phyloP scores from a whole-genome alignment of 2,797 vertebrate species.

The Hippopotamyrus pictus region DNA sequence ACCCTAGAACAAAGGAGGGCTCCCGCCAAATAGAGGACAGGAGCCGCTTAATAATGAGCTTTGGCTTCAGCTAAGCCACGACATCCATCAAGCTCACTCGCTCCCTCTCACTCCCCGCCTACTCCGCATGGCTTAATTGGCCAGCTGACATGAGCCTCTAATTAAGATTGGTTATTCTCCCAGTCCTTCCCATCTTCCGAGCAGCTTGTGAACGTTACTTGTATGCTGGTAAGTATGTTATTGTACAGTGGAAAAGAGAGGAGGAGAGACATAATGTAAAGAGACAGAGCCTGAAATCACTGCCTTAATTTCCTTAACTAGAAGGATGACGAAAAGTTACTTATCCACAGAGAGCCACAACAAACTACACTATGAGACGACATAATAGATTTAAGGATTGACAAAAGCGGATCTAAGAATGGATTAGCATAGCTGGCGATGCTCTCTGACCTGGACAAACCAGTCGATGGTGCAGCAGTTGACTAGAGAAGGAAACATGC shows the following conservation, averaged over 20 bases:
- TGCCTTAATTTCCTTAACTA: neutral
- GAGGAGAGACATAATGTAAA: neutral
- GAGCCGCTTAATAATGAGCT: neutral
- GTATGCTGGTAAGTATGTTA: neutral
- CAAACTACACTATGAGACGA: neutral
- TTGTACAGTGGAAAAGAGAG: neutral
- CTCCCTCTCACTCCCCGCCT: neutral
- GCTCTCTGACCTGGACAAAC: conserved; percentile 70
- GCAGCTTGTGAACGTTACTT: neutral
- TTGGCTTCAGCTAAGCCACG: neutral
- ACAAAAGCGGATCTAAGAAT: neutral
- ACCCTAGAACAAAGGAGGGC: neutral
- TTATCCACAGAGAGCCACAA: neutral
- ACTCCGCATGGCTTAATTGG: neutral
- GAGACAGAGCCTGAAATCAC: neutral
- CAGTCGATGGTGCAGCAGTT: conserved; percentile 81
- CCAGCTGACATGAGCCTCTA: neutral
- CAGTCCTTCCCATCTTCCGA: neutral
- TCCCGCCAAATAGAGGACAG: neutral
- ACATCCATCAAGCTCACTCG: neutral
- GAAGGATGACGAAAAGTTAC: neutral
- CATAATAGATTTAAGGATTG: neutral
- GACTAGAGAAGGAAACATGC: conserved; percentile 81
- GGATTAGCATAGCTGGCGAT: neutral
- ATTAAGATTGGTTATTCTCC: neutral